A percentile compares a stretch with the other conserved stretches of the same genome.
Conservation (phyloP, 2,113 vertebrate species). For the Jacana jacana region DNA sequence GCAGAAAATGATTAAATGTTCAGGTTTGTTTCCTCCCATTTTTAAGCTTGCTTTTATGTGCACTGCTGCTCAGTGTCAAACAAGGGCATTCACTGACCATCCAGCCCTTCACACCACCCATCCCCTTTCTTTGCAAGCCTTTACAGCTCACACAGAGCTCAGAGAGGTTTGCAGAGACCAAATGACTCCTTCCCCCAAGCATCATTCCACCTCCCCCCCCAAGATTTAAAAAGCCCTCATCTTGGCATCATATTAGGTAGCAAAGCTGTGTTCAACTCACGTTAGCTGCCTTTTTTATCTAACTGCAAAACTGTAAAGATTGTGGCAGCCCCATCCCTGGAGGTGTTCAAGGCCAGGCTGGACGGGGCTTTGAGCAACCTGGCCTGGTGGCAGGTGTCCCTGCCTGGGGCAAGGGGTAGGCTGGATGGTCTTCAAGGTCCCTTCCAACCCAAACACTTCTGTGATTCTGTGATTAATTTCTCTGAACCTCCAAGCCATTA, state of each 20-base stretch:
- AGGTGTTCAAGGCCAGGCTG: neutral
- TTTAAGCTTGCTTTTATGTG: neutral
- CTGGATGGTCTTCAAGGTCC: neutral
- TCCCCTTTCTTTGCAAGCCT: neutral
- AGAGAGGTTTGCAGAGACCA: neutral
- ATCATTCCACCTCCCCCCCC: fast-evolving
- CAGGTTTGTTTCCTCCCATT: neutral
- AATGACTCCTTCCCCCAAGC: neutral
- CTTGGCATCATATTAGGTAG: neutral
- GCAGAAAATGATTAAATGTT: neutral
- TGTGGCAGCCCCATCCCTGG: neutral
- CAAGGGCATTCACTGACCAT: neutral
- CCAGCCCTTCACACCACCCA: neutral
- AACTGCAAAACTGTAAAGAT: neutral
- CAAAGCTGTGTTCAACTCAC: neutral
- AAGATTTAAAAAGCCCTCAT: neutral
- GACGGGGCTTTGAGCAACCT: neutral
- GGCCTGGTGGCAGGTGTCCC: neutral
- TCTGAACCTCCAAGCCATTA: neutral
- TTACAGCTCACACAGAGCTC: neutral
- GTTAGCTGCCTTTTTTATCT: neutral
- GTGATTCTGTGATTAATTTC: neutral
- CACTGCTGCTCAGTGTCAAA: neutral
- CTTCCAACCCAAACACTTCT: neutral
- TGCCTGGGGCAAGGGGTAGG: neutral